phyloP scores from a whole-genome alignment of 1,140 invertebrate genomes.

The Drosophila navojoa region DNA sequence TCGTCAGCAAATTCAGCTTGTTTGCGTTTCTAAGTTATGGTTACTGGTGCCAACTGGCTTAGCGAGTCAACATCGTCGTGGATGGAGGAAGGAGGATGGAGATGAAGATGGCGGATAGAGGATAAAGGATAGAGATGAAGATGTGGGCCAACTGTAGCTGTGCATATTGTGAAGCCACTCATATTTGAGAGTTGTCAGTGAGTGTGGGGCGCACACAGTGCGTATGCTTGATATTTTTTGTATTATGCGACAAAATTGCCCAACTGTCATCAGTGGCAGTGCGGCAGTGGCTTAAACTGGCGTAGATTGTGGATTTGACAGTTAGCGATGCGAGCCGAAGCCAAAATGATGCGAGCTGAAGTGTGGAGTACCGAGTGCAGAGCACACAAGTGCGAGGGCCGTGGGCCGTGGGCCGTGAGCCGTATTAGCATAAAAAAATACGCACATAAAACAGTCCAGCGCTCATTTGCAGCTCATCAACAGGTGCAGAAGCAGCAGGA shows the following conservation, averaged over 20 bases:
- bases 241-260: conserved; percentile 18
- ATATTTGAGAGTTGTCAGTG: conserved; percentile 25
- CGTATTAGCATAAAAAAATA: conserved; percentile 76
- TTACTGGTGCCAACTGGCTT: conserved; percentile 80
- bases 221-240: conserved; percentile 54
- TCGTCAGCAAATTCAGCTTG: conserved; percentile 74
- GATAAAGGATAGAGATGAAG: neutral
- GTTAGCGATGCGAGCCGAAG: conserved; percentile 38
- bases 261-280: conserved; percentile 37
- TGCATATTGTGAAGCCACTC: conserved; percentile 5
- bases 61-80: conserved; percentile 61
- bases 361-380: neutral
- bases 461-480: conserved; percentile 69
- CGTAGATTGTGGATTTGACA: conserved; percentile 50
- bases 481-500: conserved; percentile 48
- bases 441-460: conserved; percentile 46
- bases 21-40: conserved; percentile 79
- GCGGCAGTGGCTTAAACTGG: conserved; percentile 51
- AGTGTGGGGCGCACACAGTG: conserved; percentile 35
- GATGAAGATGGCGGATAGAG: neutral
- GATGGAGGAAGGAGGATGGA: neutral
- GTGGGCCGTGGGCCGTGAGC: conserved; percentile 1
- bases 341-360: neutral
- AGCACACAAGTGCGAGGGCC: conserved; percentile 8
- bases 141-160: neutral